Evolutionary conservation across 2,113 vertebrate species (phyloP).

Genomic region (Lethenteron reissneri): DNA sequence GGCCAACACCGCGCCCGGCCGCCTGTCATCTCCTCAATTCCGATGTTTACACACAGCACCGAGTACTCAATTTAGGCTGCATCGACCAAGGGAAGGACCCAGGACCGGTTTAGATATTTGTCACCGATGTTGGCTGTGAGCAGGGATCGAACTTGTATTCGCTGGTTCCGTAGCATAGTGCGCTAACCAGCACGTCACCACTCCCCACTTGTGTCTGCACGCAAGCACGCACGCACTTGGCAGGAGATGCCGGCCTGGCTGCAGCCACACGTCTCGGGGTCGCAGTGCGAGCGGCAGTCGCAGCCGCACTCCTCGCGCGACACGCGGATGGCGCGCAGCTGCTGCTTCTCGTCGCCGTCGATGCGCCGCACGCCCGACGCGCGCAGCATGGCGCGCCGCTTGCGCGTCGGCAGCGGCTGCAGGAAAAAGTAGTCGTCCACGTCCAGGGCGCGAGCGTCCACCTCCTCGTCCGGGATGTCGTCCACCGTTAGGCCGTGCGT

Average conservation of each 20-base stretch:
- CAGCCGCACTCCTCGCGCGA: slow-evolving; percentile 88
- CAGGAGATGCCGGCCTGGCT: slow-evolving; percentile 92
- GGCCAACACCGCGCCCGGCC: too few relatives aligned
- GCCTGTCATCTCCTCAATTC: too few relatives aligned
- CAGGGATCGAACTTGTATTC: too few relatives aligned
- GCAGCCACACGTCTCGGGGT: slow-evolving; percentile 73
- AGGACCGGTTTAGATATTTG: too few relatives aligned
- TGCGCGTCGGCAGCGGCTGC: slow-evolving; percentile 76
- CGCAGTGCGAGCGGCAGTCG: slow-evolving; percentile 79
- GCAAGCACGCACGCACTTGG: slow-evolving; percentile 29
- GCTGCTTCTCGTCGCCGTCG: slow-evolving; percentile 70
- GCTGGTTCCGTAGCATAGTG: too few relatives aligned
- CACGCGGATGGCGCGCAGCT: slow-evolving; percentile 67
- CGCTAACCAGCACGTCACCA: too few relatives aligned
- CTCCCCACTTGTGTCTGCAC: too few relatives aligned
- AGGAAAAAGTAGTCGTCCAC: slow-evolving; percentile 94
- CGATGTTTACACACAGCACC: too few relatives aligned
- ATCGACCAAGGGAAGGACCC: too few relatives aligned
- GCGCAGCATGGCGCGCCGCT: slow-evolving; percentile 58
- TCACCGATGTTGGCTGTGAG: too few relatives aligned
- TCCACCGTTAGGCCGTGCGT: slow-evolving; percentile 64
- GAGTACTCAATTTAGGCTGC: too few relatives aligned
- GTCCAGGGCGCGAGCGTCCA: slow-evolving; percentile 68
- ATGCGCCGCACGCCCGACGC: slow-evolving; percentile 74
- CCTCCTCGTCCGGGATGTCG: slow-evolving; percentile 76